Evolutionary conservation across 2,888 invertebrate species (phyloP).

Genomic region (Papilio demoleus): DNA sequence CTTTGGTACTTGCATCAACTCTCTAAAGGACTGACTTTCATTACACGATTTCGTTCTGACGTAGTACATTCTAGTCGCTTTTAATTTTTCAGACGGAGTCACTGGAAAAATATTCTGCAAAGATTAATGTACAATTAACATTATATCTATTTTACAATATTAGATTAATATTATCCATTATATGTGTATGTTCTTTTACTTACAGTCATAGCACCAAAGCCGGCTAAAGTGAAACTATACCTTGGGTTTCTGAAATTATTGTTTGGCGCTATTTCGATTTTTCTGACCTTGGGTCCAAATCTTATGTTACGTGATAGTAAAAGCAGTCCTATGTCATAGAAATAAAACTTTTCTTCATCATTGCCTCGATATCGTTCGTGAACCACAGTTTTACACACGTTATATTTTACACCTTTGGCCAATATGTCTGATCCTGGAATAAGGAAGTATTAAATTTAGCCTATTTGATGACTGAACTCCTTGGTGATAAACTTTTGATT

Average conservation of each 20-base stretch:
- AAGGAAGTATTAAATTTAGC: too few species aligned
- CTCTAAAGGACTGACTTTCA: constrained; percentile 33
- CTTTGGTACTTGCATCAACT: constrained; percentile 38
- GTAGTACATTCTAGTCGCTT: constrained; percentile 41
- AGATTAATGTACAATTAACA: neutral
- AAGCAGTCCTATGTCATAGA: constrained; percentile 40
- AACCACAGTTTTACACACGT: constrained; percentile 21
- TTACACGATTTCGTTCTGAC: constrained; percentile 42
- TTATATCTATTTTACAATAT: too few species aligned
- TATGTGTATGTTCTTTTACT: too few species aligned
- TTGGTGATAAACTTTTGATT: too few species aligned
- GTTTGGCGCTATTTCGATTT: constrained; percentile 33
- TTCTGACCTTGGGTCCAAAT: constrained; percentile 36
- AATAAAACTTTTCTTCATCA: constrained; percentile 15
- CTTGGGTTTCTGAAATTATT: constrained; percentile 38
- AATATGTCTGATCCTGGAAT: constrained; percentile 32
- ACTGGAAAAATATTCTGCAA: constrained; percentile 14
- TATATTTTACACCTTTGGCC: constrained; percentile 27
- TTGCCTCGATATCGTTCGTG: constrained; percentile 21
- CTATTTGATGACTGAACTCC: too few species aligned
- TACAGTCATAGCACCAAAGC: constrained; percentile 39
- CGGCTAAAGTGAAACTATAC: constrained; percentile 38
- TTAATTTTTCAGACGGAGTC: constrained; percentile 20
- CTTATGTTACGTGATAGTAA: constrained; percentile 35
- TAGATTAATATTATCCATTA: too few species aligned